Conservation (phyloP, 2,113 vertebrate species). For the Macroglossus sobrinus region DNA sequence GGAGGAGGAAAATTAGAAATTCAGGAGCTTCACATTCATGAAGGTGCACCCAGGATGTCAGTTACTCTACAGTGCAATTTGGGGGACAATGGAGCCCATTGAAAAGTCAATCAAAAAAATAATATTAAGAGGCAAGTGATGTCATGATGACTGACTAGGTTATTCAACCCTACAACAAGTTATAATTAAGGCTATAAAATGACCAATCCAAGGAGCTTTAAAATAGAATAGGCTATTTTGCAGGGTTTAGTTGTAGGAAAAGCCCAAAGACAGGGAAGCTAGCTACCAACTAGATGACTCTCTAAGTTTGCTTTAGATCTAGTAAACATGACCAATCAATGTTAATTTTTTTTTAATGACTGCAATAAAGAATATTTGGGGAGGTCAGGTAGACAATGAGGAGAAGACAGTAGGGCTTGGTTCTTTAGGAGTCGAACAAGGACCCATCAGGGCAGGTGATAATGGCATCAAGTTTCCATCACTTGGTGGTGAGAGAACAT, state of each 20-base stretch:
- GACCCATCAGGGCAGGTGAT: neutral
- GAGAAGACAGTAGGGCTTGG: neutral
- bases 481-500: neutral
- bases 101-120: conserved; percentile 25
- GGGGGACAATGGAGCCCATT: neutral
- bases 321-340: neutral
- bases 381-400: neutral
- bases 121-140: neutral
- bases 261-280: neutral
- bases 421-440: neutral
- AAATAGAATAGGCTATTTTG: neutral
- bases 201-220: neutral
- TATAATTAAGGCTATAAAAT: neutral
- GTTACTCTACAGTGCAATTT: neutral
- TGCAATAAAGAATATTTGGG: neutral
- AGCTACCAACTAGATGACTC: neutral
- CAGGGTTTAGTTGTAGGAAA: neutral
- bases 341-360: neutral
- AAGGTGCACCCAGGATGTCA: neutral
- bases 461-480: neutral
- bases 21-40: neutral
- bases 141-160: neutral
- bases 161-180: neutral
- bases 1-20: neutral
- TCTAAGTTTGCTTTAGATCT: neutral